Evolutionary conservation across 2,113 vertebrate genomes (phyloP), one percentile per base, ranked within the genome.

Genomic region (Xenus cinereus): DNA sequence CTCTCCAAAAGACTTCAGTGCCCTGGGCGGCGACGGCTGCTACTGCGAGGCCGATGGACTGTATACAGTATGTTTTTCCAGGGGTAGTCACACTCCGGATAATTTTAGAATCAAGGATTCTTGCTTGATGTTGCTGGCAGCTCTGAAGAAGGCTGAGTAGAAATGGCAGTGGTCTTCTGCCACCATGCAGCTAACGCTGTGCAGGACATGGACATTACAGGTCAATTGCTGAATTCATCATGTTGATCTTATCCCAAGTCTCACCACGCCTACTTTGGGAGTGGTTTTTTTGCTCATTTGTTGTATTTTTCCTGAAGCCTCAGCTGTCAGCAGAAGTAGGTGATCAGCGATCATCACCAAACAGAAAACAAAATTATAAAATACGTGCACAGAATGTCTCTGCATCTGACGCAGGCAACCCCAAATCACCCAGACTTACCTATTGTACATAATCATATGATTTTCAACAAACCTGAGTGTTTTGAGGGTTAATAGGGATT

Each of bases 121-220:
- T 43, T 45, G 21, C 6, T 39, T 75, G 32, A 13, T 14, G 14
- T 46, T 41, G 9, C 45, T 28, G 32, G 41, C 5, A 19, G 14
- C 45, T 59, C 24, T 37, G 23, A 48, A 57, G 23, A 7, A 67
- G 20, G 8, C 12, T 0, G 0, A 37, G 33, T 10, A 48, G 50
- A 73, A 73, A 22, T 4, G 2, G 13, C 20, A 21, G 18, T 27
- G 26, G 27, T 13, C 14, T 73, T 43, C 37, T 37, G 10, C 27
- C 10, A 27, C n/a, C 0, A 0, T 7, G 32, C 27, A 60, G 12
- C 12, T 4, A 19, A 35, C 1, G 1, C 28, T 9, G 24, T 4
- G 4, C 6, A 9, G 24, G 3, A 8, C 2, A 0, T 3, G 10
- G 50, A 75, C 43, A 30, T 48, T 8, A 3, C 9, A 8, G 5